Conservation (phyloP, 1,140 invertebrate species). For the Atta colombica region DNA sequence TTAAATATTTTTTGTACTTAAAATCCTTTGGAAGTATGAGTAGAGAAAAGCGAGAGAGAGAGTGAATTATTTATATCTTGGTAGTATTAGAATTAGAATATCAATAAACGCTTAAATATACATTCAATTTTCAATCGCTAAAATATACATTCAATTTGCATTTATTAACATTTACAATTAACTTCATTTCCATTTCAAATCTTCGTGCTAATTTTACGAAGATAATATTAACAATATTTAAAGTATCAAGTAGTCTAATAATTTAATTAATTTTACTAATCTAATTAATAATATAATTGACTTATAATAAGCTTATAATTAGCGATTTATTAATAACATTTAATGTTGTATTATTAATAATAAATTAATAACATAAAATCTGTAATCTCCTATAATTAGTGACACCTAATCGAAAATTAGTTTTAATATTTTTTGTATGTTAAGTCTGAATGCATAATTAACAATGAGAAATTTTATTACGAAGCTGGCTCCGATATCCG, state of each 20-base stretch:
- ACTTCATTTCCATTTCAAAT: neutral
- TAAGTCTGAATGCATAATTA: conserved; percentile 13
- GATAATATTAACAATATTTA: neutral
- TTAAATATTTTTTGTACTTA: neutral
- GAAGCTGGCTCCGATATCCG: neutral
- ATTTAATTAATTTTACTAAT: conserved; percentile 43
- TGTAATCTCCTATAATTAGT: conserved; percentile 20
- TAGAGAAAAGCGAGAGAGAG: neutral
- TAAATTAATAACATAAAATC: conserved; percentile 44
- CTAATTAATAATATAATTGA: conserved; percentile 35
- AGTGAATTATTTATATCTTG: neutral
- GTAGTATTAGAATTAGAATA: neutral
- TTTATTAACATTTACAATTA: neutral
- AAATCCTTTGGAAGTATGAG: conserved; percentile 24
- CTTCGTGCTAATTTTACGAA: conserved; percentile 11
- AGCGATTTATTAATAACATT: conserved; percentile 1
- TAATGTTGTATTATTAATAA: conserved; percentile 19
- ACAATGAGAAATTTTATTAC: neutral
- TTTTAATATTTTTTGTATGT: conserved; percentile 2
- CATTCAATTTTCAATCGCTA: neutral
- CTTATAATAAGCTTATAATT: conserved; percentile 19
- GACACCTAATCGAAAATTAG: conserved; percentile 13
- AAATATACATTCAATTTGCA: neutral
- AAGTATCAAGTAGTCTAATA: neutral
- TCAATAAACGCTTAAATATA: neutral